Conservation (phyloP, 2,797 vertebrate genomes). For the Malacoctenus gilli region DNA sequence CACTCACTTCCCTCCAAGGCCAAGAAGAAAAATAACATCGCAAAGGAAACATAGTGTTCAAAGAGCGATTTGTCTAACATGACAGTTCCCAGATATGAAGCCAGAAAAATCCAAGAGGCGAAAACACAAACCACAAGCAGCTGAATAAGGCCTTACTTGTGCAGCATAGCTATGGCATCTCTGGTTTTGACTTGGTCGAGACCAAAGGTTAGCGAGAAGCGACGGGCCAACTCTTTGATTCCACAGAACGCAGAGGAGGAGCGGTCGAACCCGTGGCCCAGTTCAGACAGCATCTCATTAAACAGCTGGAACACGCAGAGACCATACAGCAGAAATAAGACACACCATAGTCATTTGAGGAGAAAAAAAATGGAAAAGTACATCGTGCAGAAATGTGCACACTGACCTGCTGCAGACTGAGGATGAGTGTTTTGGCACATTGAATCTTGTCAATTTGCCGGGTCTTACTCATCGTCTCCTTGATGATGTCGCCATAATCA, state of each 20-base stretch:
- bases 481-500: conserved; percentile 99
- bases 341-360: neutral
- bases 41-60: conserved; percentile 33
- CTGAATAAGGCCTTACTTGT: conserved; percentile 87
- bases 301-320: conserved; percentile 84
- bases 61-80: conserved; percentile 40
- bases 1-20: conserved; percentile 32
- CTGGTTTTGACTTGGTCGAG: conserved; percentile 98
- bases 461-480: conserved; percentile 99
- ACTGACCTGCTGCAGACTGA: conserved; percentile 98
- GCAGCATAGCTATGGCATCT: conserved; percentile 98
- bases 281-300: conserved; percentile 98
- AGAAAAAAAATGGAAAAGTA: neutral
- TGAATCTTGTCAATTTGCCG: conserved; percentile 99
- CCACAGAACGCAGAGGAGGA: conserved; percentile 96
- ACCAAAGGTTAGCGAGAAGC: conserved; percentile 98
- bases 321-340: too few relatives aligned
- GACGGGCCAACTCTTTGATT: conserved; percentile 97
- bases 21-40: conserved; percentile 25
- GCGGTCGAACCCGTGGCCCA: conserved; percentile 96
- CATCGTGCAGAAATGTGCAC: neutral
- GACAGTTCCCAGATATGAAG: conserved; percentile 36
- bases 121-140: neutral
- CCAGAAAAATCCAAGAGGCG: conserved; percentile 24
- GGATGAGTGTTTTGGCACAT: conserved; percentile 98